phyloP scores from a whole-genome alignment of 2,888 invertebrate genomes.

The Phortica okadai region DNA sequence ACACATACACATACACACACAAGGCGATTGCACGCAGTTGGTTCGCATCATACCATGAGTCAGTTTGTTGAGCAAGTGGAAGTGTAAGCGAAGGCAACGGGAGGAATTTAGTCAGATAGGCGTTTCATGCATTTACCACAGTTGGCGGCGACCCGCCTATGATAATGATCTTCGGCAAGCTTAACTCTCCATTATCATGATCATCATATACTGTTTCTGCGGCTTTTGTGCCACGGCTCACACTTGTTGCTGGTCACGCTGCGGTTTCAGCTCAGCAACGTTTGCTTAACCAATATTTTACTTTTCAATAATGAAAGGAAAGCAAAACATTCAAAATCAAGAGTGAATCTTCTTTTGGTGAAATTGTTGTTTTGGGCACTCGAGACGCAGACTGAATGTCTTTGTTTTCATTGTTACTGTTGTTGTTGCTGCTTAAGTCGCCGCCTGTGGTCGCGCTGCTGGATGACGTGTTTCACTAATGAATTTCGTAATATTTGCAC shows the following conservation, averaged over 20 bases:
- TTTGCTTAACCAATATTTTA: constrained; percentile 69
- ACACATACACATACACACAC: background rate
- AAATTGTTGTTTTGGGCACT: constrained; percentile 36
- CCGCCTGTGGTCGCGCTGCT: constrained; percentile 46
- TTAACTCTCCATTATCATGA: constrained; percentile 16
- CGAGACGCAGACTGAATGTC: constrained; percentile 51
- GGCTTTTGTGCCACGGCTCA: background rate
- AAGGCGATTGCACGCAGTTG: background rate
- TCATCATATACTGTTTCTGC: constrained; percentile 42
- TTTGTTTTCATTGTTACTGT: constrained; percentile 31
- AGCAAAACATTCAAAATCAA: constrained; percentile 69
- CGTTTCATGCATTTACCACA: constrained; percentile 20
- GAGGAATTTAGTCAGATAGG: background rate
- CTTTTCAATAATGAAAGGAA: constrained; percentile 67
- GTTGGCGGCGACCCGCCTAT: constrained; percentile 43
- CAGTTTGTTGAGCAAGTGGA: background rate
- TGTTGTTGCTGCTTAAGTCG: background rate
- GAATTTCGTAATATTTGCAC: constrained; percentile 66
- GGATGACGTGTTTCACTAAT: constrained; percentile 41
- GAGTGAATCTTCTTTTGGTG: constrained; percentile 62
- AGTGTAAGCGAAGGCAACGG: background rate
- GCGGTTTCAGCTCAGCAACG: constrained; percentile 50
- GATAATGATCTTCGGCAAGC: constrained; percentile 47
- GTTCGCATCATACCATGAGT: constrained; percentile 46
- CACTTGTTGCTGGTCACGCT: constrained; percentile 60